phyloP scores from a whole-genome alignment of 1,140 invertebrate genomes.

The Eurytemora carolleeae region DNA sequence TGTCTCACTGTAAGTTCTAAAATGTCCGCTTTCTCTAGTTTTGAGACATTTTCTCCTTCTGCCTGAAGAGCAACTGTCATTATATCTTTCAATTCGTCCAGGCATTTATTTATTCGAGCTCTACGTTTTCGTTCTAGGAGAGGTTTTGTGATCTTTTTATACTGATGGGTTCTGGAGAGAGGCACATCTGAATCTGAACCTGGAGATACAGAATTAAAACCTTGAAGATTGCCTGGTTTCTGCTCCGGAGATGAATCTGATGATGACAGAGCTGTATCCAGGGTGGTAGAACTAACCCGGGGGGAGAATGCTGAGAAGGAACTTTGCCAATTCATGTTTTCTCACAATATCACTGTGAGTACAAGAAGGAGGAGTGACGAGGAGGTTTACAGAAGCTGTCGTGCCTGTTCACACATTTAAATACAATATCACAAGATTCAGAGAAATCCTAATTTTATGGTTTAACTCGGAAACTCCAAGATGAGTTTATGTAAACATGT shows the following conservation, averaged over 20 bases:
- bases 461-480: too few relatives aligned
- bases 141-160: conserved; percentile 82
- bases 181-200: conserved; percentile 26
- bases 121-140: conserved; percentile 79
- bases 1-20: conserved; percentile 80
- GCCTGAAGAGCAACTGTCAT: conserved; percentile 65
- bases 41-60: conserved; percentile 69
- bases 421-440: too few relatives aligned
- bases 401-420: too few relatives aligned
- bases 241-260: neutral
- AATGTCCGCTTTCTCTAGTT: conserved; percentile 93
- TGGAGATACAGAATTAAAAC: neutral
- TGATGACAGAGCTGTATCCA: neutral
- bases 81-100: conserved; percentile 75
- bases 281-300: neutral
- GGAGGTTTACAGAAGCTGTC: too few relatives aligned
- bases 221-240: neutral
- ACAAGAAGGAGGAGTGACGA: too few relatives aligned
- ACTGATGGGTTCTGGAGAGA: conserved; percentile 67
- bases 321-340: neutral
- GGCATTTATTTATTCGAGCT: conserved; percentile 77
- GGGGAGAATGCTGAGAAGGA: neutral
- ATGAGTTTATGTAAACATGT: too few relatives aligned
- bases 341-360: too few relatives aligned
- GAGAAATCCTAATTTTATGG: too few relatives aligned